Conservation (phyloP, 23 tunicate species). For the Halocynthia aurantium region DNA sequence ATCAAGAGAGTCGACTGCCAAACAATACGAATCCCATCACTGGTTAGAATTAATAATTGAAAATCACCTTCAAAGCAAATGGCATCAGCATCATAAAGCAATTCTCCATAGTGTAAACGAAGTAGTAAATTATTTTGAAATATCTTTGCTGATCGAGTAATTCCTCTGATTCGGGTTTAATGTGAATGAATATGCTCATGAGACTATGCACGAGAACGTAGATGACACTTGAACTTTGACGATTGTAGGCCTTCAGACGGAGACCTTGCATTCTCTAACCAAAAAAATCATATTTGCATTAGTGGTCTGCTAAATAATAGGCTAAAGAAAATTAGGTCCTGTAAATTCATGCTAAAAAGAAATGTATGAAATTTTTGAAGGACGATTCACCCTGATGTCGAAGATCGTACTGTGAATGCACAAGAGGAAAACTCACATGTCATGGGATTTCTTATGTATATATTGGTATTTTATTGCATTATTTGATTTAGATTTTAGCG, state of each 20-base stretch:
- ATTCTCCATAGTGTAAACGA: constrained; percentile 21
- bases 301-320: no score
- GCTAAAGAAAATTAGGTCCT: no score
- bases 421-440: no score
- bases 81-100: constrained; percentile 25
- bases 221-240: constrained; percentile 23
- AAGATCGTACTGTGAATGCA: no score
- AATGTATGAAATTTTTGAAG: background rate
- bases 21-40: no score
- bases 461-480: no score
- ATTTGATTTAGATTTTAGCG: no score
- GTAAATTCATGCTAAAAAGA: no score
- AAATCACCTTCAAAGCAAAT: background rate
- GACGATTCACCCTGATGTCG: background rate
- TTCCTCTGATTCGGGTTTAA: constrained; percentile 19
- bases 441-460: no score
- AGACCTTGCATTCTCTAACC: constrained; percentile 12
- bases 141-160: constrained; percentile 11
- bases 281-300: no score
- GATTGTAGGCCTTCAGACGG: constrained; percentile 12
- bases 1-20: no score
- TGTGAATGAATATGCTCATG: constrained; percentile 24
- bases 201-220: constrained; percentile 28
- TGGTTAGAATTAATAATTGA: no score
- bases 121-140: constrained; percentile 20